Evolutionary conservation across 2,113 vertebrate genomes (phyloP), one percentile per base, ranked within the genome.

Genomic region (Brachirus orientalis): DNA sequence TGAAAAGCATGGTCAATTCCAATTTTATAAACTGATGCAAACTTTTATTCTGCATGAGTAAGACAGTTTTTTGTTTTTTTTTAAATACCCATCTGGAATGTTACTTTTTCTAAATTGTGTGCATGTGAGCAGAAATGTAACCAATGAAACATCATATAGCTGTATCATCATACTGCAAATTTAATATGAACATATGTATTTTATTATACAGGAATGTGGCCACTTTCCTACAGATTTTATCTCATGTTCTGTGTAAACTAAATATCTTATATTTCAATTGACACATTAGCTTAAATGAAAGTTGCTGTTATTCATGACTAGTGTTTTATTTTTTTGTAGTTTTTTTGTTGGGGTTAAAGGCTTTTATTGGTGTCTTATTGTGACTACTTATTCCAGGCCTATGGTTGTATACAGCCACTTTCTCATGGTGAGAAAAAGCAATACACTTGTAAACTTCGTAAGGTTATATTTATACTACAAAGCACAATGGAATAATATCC

Each of bases 151-250:
- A 28, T 6, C 6, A 12, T 44, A 4, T 46, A 11, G 20, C 52
- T 22, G 1, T 6, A 12, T 55, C n/a, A 10, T n/a, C 10, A 10
- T 28, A 28, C 19, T 50, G 20, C 22, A 17, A 2, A 38, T 37
- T 37, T 2, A 35, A 20, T 37, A 22, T 54, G 0, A 43, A 46
- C 16, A 3, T 36, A 12, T 8, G 12, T 6, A 53, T 68, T 64
- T 70, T 55, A 12, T 63, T 37, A 2, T 18, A 43, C 7, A 56
- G 41, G 0, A 50, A 57, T 62, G 48, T 28, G 18, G 48, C 20
- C 37, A 66, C 7, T 61, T 70, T 74, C 43, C 48, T 69, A 43
- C 61, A 68, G 28, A 68, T 57, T 37, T 53, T 0, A 36, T 19
- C 4, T n/a, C 22, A 35, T 28, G 13, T 7, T 14, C n/a, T 62